Percentiles rank a stretch among this genome's conserved stretches.
phyloP scores from a whole-genome alignment of 1,140 invertebrate genomes.

The Propsilocerus akamusi region DNA sequence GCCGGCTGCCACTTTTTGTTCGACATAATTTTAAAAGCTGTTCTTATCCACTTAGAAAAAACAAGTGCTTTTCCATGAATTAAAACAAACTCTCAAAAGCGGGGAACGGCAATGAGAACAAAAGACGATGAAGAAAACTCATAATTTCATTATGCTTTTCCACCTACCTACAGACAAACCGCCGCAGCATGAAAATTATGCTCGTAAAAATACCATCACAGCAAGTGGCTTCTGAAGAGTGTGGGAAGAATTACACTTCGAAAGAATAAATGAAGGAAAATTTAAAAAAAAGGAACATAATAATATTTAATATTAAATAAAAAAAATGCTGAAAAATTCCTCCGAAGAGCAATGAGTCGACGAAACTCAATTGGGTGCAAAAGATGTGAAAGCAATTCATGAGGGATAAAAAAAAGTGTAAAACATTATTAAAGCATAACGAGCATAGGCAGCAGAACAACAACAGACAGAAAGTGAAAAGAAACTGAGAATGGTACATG shows the following conservation, averaged over 20 bases:
- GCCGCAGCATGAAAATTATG: too few species aligned
- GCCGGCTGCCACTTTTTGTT: neutral
- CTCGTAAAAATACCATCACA: too few species aligned
- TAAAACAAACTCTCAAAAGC: neutral
- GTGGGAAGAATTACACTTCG: too few species aligned
- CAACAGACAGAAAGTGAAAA: neutral
- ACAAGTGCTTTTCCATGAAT: neutral
- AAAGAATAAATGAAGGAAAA: too few species aligned
- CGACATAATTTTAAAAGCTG: neutral
- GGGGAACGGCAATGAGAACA: neutral
- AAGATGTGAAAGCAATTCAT: neutral
- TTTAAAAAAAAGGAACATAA: too few species aligned
- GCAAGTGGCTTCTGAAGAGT: too few species aligned
- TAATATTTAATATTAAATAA: too few species aligned
- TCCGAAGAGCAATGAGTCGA: too few species aligned
- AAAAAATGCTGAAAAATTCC: too few species aligned
- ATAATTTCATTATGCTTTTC: constrained; percentile 1
- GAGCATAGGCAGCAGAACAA: neutral
- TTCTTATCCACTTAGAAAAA: constrained; percentile 1
- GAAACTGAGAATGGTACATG: neutral
- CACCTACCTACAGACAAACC: too few species aligned
- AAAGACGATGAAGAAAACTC: neutral
- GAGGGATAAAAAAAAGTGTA: neutral
- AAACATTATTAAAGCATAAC: too few species aligned
- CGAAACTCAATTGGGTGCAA: too few species aligned